Base-by-base conservation (phyloP, 2,797 vertebrate genomes). In the Liasis olivaceus region DNA sequence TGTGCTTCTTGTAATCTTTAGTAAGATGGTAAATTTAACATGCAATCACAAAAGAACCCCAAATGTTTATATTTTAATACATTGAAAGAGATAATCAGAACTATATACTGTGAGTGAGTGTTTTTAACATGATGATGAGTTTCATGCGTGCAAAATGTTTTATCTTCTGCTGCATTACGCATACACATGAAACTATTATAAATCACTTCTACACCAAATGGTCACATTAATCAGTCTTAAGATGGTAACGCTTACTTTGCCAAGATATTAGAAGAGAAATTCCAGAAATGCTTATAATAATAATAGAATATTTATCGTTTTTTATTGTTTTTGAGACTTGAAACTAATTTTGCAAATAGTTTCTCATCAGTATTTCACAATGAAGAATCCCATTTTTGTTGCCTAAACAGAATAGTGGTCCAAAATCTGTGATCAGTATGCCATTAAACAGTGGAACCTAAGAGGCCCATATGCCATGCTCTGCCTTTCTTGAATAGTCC, bases 401-500 rank as follows among this genome's bases (percentile, higher is more conserved):
- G 26, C 26, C 60, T 22, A 9, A 77, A 60, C 20, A 66, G 13
- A 31, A n/a, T 87, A 47, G 54, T 93, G 86, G 81, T 22, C 63
- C 56, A 62, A 88, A 90, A n/a, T 54, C 51, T 81, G 31, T 59
- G 31, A 58, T 56, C 26, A 81, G 69, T 69, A 93, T 89, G 85
- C 88, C 85, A 88, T 85, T 66, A 69, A 88, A 59, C 26, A 88
- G 90, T 94, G 95, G 95, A 92, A 89, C 85, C 87, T 93, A 96
- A 95, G 95, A 97, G 96, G 94, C 95, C 94, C 94, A 96, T 93
- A 94, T 96, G 95, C 93, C 94, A 94, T 96, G 93, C 95, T 91
- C 92, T 88, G 95, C 94, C 96, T 97, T 96, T 96, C 96, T 97
- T 85, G 94, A 96, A 93, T 94, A 96, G 96, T 93, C 92, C 91